phyloP scores from a whole-genome alignment of 2,113 vertebrate genomes.

The Nothoprocta pentlandii region DNA sequence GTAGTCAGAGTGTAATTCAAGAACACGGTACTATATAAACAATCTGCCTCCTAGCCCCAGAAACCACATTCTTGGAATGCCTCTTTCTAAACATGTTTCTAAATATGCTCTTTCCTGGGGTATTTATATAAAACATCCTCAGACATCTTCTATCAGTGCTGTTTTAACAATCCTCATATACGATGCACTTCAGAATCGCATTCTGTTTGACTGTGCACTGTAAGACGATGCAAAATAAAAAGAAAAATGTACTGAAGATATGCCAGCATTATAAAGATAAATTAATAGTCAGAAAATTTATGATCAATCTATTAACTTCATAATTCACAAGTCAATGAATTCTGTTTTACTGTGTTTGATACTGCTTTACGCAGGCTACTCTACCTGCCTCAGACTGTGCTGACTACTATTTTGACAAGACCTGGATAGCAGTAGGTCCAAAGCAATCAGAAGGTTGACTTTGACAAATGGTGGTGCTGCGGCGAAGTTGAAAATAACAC shows the following conservation, averaged over 20 bases:
- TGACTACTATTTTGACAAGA: slow-evolving; percentile 97
- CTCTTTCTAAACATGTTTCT: slow-evolving; percentile 61
- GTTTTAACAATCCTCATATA: slow-evolving; percentile 54
- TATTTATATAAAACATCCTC: slow-evolving; percentile 47
- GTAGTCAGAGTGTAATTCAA: slow-evolving; percentile 70
- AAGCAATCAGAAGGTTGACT: slow-evolving; percentile 99
- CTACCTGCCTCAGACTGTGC: slow-evolving; percentile 86
- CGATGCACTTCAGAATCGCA: slow-evolving; percentile 62
- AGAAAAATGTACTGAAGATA: slow-evolving; percentile 61
- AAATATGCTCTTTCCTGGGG: slow-evolving; percentile 63
- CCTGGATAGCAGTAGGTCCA: slow-evolving; percentile 97
- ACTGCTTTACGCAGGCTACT: slow-evolving; percentile 72
- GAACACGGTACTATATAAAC: slow-evolving; percentile 28
- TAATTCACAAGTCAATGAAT: slow-evolving; percentile 81
- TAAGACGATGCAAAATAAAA: slow-evolving; percentile 66
- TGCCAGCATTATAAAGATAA: slow-evolving; percentile 73
- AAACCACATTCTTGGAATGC: slow-evolving; percentile 67
- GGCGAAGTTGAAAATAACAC: slow-evolving; percentile 99
- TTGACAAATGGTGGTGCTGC: slow-evolving; percentile 98
- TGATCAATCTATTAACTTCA: slow-evolving; percentile 81
- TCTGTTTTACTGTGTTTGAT: slow-evolving; percentile 75
- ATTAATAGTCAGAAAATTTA: slow-evolving; percentile 80
- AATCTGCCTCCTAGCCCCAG: slow-evolving; percentile 61
- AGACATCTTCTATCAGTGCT: slow-evolving; percentile 17
- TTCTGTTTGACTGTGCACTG: slow-evolving; percentile 41